Evolutionary conservation across 2,797 vertebrate genomes (phyloP), one percentile per base, ranked within the genome.

Genomic region (Trichosurus vulpecula): DNA sequence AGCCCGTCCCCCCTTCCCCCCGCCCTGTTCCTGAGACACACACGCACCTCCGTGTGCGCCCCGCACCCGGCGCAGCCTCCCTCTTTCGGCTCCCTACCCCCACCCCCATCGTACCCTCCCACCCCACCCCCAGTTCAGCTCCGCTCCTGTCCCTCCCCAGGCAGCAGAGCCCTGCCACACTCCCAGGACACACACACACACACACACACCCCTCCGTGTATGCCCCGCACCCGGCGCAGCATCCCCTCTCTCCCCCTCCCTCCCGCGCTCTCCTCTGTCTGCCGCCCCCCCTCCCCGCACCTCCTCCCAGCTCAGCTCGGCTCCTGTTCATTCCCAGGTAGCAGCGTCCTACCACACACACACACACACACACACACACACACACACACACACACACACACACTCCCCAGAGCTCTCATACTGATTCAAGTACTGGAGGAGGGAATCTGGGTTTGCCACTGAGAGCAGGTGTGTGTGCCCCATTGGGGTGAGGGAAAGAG

Each of bases 1-100:
- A 97, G 97, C 98, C 97, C 93, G 98, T 98, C 96, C 98, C 98
- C 98, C 97, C 96, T 96, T 98, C 92, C 0, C 98, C 52, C 3
- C 31, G 4, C 2, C 54, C 81, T 52, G 61, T 54, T 96, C 93
- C 96, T 27, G 8, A 93, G 97, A 93, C 87, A 91, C 81, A 93
- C 81, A 90, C 74, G 89, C 90, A 30, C 74, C 74, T 87, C 0
- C 2, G 6, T 29, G 94, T 92, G 66, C 94, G 92, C 97, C 90
- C 92, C 1, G 55, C 41, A 31, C n/a, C 16, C 51, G 41, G 92
- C 54, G 94, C 92, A 0, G 0, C 92, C 57, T 91, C 93, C 31
- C 1, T 94, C 29, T 10, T 94, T 87, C 11, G 29, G 35, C 53
- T 94, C 56, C 56, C 29, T 29, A 29, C 35, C 35, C n/a, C 66